These are phyloP conservation scores for Varroa destructor DNA, from an alignment of 1,140 invertebrate species.

Conservation along the genomic window DNA sequence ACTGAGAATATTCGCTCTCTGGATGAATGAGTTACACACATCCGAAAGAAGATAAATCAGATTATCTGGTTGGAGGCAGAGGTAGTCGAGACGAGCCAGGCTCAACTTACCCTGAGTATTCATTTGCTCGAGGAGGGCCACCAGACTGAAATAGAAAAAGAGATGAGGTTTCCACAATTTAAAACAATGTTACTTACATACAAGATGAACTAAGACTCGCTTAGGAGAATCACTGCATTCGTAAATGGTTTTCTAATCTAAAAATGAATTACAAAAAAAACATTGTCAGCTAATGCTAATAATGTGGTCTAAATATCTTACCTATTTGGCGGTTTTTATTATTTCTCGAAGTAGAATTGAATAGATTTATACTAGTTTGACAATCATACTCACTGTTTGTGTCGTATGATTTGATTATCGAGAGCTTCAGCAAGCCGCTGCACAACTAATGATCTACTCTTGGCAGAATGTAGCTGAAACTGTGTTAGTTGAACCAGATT, in stretches of 20 bases:
- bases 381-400: conserved; percentile 3
- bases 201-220: not conserved
- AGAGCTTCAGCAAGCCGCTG: conserved; percentile 7
- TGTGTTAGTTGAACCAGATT: not conserved
- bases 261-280: too few species aligned
- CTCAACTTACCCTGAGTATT: not conserved
- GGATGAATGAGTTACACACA: not conserved
- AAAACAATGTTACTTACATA: not conserved
- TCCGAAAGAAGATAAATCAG: not conserved
- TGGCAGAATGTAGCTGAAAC: conserved; percentile 4
- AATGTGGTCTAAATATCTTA: too few species aligned
- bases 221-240: too few species aligned
- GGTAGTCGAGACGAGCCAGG: conserved; percentile 1
- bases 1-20: conserved; percentile 1
- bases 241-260: too few species aligned
- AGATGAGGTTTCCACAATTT: not conserved
- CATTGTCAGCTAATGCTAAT: too few species aligned
- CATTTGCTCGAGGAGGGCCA: conserved; percentile 19
- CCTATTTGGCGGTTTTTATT: too few species aligned
- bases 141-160: not conserved
- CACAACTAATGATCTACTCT: conserved; percentile 5
- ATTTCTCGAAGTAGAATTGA: not conserved
- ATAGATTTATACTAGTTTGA: not conserved
- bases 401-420: conserved; percentile 5
- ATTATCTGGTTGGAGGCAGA: conserved; percentile 22